Conservation (phyloP, 2,888 invertebrate species). For the Cataglyphis albicans region DNA sequence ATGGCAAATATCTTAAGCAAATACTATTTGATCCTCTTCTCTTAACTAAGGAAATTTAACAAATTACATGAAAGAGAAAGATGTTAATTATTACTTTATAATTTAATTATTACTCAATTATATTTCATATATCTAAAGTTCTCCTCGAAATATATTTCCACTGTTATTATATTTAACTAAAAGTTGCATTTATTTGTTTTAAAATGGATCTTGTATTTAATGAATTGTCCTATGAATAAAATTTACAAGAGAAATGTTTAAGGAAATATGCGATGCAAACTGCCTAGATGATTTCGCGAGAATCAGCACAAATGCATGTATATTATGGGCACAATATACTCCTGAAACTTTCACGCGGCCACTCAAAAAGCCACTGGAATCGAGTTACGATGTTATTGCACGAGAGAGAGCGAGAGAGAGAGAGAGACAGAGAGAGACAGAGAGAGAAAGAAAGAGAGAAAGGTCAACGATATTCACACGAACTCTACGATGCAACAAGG, state of each 20-base stretch:
- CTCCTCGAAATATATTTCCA: neutral
- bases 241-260: neutral
- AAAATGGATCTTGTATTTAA: neutral
- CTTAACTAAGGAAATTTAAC: neutral
- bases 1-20: neutral
- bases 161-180: neutral
- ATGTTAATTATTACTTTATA: conserved; percentile 5
- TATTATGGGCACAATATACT: conserved; percentile 34
- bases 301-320: conserved; percentile 33
- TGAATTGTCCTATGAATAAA: neutral
- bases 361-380: conserved; percentile 47
- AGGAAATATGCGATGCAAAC: conserved; percentile 26
- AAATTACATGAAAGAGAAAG: neutral
- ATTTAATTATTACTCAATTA: neutral
- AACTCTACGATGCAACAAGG: conserved; percentile 81
- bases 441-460: conserved; percentile 26
- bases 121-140: neutral
- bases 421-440: neutral
- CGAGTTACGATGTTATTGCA: conserved; percentile 56
- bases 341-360: conserved; percentile 29
- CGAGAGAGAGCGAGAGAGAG: neutral
- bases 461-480: conserved; percentile 69
- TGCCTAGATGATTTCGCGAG: conserved; percentile 17
- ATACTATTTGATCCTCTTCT: neutral
- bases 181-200: neutral